Evolutionary conservation across 2,797 vertebrate genomes (phyloP).

Genomic region (Avahi laniger): DNA sequence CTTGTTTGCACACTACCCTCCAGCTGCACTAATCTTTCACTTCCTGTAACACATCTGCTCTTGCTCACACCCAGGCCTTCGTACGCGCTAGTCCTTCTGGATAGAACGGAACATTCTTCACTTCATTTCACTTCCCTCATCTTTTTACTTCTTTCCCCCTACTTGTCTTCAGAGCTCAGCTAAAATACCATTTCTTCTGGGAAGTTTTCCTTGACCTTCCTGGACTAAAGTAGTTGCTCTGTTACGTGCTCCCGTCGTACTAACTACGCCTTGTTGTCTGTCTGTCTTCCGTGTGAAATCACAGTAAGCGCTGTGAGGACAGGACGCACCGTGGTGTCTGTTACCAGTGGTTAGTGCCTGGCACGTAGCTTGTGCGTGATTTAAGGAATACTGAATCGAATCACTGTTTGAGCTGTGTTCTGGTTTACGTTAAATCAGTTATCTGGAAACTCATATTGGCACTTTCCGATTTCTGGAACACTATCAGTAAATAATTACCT

Average conservation of each 20-base stretch:
- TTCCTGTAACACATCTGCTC: not conserved
- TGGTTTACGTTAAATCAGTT: not conserved
- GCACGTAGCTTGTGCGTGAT: not conserved
- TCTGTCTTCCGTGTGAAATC: not conserved
- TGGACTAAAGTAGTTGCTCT: not conserved
- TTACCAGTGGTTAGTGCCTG: not conserved
- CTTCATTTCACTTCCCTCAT: not conserved
- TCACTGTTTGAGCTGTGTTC: not conserved
- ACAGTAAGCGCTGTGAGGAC: not conserved
- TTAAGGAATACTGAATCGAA: not conserved
- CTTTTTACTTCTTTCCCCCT: not conserved
- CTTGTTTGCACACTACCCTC: not conserved
- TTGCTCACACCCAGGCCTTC: rapidly evolving
- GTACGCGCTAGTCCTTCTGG: rapidly evolving
- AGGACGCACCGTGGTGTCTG: not conserved
- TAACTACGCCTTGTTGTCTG: not conserved
- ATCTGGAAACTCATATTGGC: not conserved
- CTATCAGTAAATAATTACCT: not conserved
- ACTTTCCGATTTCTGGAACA: not conserved
- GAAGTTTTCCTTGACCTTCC: not conserved
- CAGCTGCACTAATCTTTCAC: not conserved
- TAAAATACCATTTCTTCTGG: not conserved
- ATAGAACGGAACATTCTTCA: not conserved
- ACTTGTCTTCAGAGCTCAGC: not conserved
- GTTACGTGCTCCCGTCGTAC: not conserved